These are phyloP conservation scores for Actinostola sp. DNA, from an alignment of 92 coral and sea anemone species.

Conservation along the genomic window DNA sequence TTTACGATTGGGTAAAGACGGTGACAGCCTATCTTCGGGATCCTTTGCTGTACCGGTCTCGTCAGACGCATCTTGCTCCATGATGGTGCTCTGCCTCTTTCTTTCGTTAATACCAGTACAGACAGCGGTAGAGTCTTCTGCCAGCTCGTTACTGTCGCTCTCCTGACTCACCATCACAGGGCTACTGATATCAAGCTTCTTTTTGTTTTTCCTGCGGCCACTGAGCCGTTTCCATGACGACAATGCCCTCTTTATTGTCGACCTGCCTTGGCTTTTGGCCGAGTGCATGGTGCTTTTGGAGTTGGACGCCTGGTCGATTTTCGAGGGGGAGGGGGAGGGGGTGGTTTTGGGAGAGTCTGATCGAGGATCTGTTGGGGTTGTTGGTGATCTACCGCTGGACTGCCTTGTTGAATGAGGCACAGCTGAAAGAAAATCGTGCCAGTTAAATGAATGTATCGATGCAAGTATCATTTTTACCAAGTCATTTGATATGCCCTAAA, in stretches of 20 bases:
- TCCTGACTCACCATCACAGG: conserved; percentile 77
- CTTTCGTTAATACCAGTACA: conserved; percentile 40
- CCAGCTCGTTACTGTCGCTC: conserved; percentile 54
- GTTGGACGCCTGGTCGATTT: conserved; percentile 16
- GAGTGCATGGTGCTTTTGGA: conserved; percentile 9
- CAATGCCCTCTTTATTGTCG: conserved; percentile 69
- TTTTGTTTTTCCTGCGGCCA: conserved; percentile 66
- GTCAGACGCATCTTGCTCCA: background rate
- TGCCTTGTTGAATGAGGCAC: conserved; percentile 12
- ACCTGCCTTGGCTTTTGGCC: conserved; percentile 47
- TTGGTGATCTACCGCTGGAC: conserved; percentile 1
- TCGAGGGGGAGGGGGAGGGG: conserved; percentile 56
- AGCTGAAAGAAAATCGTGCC: background rate
- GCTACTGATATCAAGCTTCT: conserved; percentile 76
- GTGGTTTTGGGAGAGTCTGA: conserved; percentile 29
- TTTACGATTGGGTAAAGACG: conserved; percentile 48
- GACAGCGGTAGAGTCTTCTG: conserved; percentile 41
- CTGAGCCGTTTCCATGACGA: conserved; percentile 76
- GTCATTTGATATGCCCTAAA: no score
- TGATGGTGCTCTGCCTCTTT: conserved; percentile 5
- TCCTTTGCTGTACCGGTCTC: background rate
- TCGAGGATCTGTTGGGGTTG: conserved; percentile 17
- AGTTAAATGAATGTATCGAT: background rate
- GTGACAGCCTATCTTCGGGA: conserved; percentile 32
- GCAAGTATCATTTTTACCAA: no score